Percentiles rank a stretch among this genome's conserved stretches.
Evolutionary conservation across 2,113 vertebrate genomes (phyloP).

Genomic region (Podarcis muralis): DNA sequence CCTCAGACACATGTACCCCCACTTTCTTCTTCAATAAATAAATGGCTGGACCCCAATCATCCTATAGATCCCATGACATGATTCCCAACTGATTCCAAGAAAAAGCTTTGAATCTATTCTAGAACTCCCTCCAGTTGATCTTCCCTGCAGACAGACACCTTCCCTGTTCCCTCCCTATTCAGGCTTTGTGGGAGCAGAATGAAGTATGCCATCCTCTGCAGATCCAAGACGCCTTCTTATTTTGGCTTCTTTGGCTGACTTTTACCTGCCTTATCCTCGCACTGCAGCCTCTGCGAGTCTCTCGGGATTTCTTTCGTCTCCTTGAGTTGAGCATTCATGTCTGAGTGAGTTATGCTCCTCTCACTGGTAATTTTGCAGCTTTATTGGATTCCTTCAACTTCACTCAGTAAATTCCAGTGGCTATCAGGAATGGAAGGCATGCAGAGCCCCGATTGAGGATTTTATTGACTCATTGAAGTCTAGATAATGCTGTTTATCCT

Average conservation of each 20-base stretch:
- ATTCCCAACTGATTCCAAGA: not conserved
- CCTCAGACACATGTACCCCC: too few species aligned
- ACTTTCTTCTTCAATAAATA: too few species aligned
- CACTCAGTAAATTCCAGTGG: not conserved
- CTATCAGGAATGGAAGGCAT: not conserved
- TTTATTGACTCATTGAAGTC: conserved; percentile 14
- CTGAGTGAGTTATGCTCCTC: conserved; percentile 37
- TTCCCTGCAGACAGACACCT: not conserved
- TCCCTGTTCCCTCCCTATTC: not conserved
- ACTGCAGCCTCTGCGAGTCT: not conserved
- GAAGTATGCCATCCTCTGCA: conserved; percentile 51
- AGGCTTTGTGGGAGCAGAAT: not conserved
- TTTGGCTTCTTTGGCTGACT: conserved; percentile 14
- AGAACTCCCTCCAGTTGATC: not conserved
- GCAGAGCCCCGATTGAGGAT: not conserved
- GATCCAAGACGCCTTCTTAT: conserved; percentile 23
- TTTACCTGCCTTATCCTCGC: conserved; percentile 27
- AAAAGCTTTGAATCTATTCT: not conserved
- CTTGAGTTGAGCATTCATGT: conserved; percentile 27
- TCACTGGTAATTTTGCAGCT: conserved; percentile 33
- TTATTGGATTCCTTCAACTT: conserved; percentile 41
- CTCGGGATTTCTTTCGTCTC: conserved; percentile 25
- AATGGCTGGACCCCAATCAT: too few species aligned
- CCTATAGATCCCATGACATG: not conserved
- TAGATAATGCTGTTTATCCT: conserved; percentile 11